A percentile compares a stretch with the other conserved stretches of the same genome.
phyloP scores from a whole-genome alignment of 2,113 vertebrate genomes.

The Tonatia bakeri region DNA sequence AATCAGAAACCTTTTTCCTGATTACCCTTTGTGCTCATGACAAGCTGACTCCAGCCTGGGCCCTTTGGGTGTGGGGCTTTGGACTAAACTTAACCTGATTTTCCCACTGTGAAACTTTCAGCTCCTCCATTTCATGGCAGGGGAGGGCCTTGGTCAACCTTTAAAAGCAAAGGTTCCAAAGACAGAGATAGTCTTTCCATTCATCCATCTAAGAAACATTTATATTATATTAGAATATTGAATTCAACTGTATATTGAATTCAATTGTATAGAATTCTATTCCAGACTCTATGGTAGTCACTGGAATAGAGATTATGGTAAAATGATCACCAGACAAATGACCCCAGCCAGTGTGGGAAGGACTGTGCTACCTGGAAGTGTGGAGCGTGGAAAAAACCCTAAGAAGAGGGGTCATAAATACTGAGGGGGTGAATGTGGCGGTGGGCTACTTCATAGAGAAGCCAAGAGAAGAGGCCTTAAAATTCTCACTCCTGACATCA shows the following conservation, averaged over 20 bases:
- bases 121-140: background rate
- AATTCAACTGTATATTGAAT: no score
- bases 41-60: background rate
- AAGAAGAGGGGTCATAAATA: background rate
- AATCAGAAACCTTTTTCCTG: background rate
- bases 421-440: background rate
- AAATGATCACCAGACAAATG: background rate
- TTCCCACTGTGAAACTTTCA: background rate
- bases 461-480: background rate
- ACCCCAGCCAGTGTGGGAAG: background rate
- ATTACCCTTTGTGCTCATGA: background rate
- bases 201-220: conserved; percentile 1
- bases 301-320: background rate
- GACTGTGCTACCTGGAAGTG: background rate
- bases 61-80: background rate
- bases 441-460: background rate
- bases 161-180: background rate
- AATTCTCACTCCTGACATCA: background rate
- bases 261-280: background rate
- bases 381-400: background rate
- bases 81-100: background rate
- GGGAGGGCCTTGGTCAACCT: background rate
- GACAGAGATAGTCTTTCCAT: background rate
- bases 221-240: background rate
- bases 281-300: background rate